Evolutionary conservation across 2,113 vertebrate genomes (phyloP), one percentile per base, ranked within the genome.

Genomic region (Lucifuga dentata): DNA sequence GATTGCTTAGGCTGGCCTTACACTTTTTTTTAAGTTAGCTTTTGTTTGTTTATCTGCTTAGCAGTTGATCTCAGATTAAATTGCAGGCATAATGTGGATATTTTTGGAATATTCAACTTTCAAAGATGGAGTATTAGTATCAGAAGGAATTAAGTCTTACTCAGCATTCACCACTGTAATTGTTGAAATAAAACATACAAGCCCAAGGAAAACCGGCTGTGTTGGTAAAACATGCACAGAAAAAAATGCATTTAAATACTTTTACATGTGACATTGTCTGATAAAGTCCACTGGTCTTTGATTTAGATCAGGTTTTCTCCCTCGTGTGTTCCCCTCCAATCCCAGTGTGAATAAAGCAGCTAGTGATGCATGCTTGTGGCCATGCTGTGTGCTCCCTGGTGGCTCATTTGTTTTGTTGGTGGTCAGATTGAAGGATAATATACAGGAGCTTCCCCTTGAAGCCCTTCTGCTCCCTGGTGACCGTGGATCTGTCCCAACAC

Each of bases 321-420:
- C 60, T 32, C 11, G 36, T 3, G 43, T 16, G 7, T 50, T 68
- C 17, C 40, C 40, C 52, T 68, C 21, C 29, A 5, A 52, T 71
- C 78, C 83, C 83, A 20, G 17, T 60, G 73, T 45, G 78, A 64
- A 44, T 58, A 12, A n/a, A 70, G 35, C 43, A 48, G 51, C 39
- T 58, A 15, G 43, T 6, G 10, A 11, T 80, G 83, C 75, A 75
- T 69, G 65, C 76, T 73, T 71, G 77, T 20, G 40, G 72, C 79
- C 69, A 66, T 76, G 71, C 58, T 51, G 53, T 39, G 46, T 38
- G 56, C 50, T 89, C 87, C 87, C 87, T 39, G 60, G 84, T 85
- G 86, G 57, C 82, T 85, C 64, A 86, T 92, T 91, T 87, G 85
- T 88, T 88, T 83, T 78, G 85, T 71, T 40, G 38, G 26, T 74